A percentile compares a stretch with the other conserved stretches of the same genome.
phyloP scores from a whole-genome alignment of 2,888 invertebrate genomes.

The Galerucella nymphaeae region DNA sequence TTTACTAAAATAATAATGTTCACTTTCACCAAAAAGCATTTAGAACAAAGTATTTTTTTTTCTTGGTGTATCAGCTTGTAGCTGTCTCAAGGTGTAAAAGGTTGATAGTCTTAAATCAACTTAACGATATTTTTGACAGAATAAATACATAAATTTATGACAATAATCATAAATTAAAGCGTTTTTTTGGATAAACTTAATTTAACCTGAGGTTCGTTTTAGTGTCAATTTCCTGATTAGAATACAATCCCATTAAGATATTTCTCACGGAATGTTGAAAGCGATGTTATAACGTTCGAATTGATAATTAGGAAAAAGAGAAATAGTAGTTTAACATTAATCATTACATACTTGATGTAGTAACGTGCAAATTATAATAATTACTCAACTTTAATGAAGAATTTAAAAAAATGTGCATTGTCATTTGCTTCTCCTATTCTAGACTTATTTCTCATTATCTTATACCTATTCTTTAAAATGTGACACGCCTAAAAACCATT shows the following conservation, averaged over 20 bases:
- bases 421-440: too few species aligned
- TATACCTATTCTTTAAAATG: too few species aligned
- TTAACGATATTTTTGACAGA: conserved; percentile 1
- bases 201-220: neutral
- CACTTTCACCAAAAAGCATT: too few species aligned
- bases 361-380: too few species aligned
- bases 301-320: neutral
- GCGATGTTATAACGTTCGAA: neutral
- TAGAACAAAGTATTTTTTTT: neutral
- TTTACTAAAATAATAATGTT: too few species aligned
- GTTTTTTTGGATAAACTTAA: neutral
- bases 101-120: conserved; percentile 4
- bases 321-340: neutral
- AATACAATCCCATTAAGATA: neutral
- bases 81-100: neutral
- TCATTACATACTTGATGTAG: neutral
- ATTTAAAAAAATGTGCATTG: too few species aligned
- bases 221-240: neutral
- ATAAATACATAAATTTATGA: neutral
- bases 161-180: neutral
- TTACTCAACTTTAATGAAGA: too few species aligned
- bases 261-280: conserved; percentile 6
- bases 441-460: too few species aligned
- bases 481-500: too few species aligned
- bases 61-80: neutral